A percentile compares a stretch with the other conserved stretches of the same genome.
These are phyloP conservation scores for Neotoma lepida DNA, from an alignment of 2,113 vertebrate genomes.

Conservation along the genomic window DNA sequence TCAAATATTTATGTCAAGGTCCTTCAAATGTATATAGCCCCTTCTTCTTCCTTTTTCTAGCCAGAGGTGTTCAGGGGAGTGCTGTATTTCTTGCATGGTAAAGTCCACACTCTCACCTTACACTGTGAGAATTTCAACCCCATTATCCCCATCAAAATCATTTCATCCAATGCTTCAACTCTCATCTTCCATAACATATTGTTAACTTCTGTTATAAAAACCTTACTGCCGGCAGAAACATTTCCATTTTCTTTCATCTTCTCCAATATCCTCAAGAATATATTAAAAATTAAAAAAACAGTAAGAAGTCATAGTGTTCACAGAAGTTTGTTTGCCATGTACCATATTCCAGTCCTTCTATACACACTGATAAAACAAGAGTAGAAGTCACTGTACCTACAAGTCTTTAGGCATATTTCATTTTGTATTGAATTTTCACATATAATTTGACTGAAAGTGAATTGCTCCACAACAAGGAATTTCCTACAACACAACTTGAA, in stretches of 20 bases:
- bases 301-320: background rate
- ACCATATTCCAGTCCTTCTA: background rate
- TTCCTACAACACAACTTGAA: constrained; percentile 37
- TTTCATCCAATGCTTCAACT: constrained; percentile 22
- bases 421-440: constrained; percentile 36
- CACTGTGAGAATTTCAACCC: background rate
- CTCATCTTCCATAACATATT: background rate
- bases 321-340: background rate
- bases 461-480: constrained; percentile 16
- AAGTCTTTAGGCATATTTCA: constrained; percentile 4
- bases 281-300: constrained; percentile 30
- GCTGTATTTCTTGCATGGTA: background rate
- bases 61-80: background rate
- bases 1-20: constrained; percentile 37
- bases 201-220: constrained; percentile 29
- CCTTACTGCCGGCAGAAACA: background rate
- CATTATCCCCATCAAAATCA: background rate
- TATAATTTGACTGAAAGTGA: constrained; percentile 36
- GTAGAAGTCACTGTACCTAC: background rate
- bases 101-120: background rate
- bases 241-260: background rate
- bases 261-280: background rate
- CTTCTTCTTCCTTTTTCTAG: background rate
- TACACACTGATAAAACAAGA: background rate
- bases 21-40: background rate